Evolutionary conservation across 2,797 vertebrate species (phyloP).

Genomic region (Rhinogobio ventralis): DNA sequence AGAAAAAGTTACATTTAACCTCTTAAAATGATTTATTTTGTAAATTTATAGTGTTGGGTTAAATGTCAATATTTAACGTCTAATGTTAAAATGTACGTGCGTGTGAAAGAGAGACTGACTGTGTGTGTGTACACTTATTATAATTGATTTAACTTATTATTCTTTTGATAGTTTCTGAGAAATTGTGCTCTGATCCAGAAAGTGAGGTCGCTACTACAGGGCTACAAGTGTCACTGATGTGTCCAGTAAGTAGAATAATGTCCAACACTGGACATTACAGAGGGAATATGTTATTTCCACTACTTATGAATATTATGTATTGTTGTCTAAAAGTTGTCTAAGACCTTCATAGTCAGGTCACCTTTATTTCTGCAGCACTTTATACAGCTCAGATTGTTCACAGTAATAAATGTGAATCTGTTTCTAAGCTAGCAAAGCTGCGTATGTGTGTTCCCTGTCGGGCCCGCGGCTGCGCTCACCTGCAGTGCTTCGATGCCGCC

Average conservation of each 20-base stretch:
- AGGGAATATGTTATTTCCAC: not conserved
- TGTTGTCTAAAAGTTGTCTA: too few species aligned
- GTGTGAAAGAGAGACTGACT: too few species aligned
- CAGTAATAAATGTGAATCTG: not conserved
- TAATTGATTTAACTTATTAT: not conserved
- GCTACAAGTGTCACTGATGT: conserved; percentile 85
- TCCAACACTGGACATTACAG: not conserved
- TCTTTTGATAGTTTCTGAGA: conserved; percentile 79
- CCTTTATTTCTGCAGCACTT: not conserved
- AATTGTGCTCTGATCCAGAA: conserved; percentile 82
- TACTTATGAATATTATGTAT: too few species aligned
- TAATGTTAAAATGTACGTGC: too few species aligned
- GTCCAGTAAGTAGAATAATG: conserved; percentile 76
- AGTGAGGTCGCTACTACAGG: conserved; percentile 85
- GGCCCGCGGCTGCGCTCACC: conserved; percentile 81
- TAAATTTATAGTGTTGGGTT: too few species aligned
- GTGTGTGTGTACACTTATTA: too few species aligned
- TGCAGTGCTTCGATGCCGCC: conserved; percentile 88
- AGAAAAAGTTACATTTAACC: too few species aligned
- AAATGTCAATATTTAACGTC: too few species aligned
- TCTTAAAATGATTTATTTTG: too few species aligned
- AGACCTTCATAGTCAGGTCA: not conserved
- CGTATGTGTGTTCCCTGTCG: conserved; percentile 83
- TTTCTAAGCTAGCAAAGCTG: conserved; percentile 83
- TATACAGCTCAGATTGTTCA: not conserved